Evolutionary conservation across 2,888 invertebrate species (phyloP), one percentile per base, ranked within the genome.

Genomic region (Stramonita haemastoma): DNA sequence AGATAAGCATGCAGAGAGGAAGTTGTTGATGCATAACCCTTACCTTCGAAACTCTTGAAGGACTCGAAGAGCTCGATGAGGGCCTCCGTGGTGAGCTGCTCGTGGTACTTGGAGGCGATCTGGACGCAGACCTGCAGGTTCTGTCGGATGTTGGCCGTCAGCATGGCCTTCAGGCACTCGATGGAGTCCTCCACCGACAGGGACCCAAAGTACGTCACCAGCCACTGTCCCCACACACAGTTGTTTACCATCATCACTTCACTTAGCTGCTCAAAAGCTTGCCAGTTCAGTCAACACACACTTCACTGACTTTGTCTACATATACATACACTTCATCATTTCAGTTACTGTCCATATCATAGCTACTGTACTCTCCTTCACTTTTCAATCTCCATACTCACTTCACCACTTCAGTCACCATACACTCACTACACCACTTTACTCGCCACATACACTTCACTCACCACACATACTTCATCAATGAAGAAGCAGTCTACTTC

Each of bases 41-140:
- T 92, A 95, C 96, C 97, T 96, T 99, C 99, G 95, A 99, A 99
- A 93, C 98, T 99, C 96, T 99, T 99, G 97, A 99, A 99, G 92
- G 98, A 98, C 96, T 99, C 99, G 94, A 99, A 99, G 91, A 99
- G 96, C 96, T 99, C 99, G 92, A 99, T 99, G 90, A 99, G 97
- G 0, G 98, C 97, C 95, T 98, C 98, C 1, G 99, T 99, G 5
- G 98, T 98, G 87, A 99, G 97, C 95, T 99, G 99, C 96, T 99
- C 99, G 95, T 99, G 99, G 96, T 99, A 99, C 96, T 99, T 99
- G 46, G 99, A 99, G 0, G 99, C 99, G 91, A 99, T 99, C 96
- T 99, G 99, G 0, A 99, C 99, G 96, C 99, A 99, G 92, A 97
- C 96, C 94, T 97, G 97, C 29, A 97, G 95, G 94, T 97, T 97